These are phyloP conservation scores for Clavelina lepadiformis DNA, from an alignment of 23 tunicate genomes.

Conservation along the genomic window DNA sequence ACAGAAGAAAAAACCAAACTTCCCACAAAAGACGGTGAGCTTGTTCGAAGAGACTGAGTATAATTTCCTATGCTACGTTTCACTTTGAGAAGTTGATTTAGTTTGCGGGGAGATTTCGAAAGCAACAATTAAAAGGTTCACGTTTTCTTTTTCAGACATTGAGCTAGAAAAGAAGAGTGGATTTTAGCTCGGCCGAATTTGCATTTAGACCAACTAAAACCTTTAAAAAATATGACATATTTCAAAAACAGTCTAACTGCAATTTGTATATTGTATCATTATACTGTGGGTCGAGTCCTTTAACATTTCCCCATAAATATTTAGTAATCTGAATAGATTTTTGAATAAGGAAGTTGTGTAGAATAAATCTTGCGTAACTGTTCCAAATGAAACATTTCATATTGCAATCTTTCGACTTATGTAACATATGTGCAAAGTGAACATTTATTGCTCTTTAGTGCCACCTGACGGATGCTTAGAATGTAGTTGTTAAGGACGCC, in stretches of 20 bases:
- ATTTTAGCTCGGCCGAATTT: background rate
- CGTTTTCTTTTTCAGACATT: constrained; percentile 10
- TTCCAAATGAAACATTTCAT: too few relatives aligned
- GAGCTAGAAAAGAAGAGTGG: constrained; percentile 6
- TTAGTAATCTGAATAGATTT: too few relatives aligned
- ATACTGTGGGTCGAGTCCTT: background rate
- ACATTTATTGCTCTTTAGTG: too few relatives aligned
- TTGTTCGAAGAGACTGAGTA: too few relatives aligned
- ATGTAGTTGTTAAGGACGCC: too few relatives aligned
- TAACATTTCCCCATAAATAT: too few relatives aligned
- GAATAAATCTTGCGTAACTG: too few relatives aligned
- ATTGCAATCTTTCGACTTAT: too few relatives aligned
- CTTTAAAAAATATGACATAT: background rate
- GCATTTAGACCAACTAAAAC: background rate
- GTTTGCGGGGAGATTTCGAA: background rate
- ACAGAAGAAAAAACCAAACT: background rate
- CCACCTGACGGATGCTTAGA: too few relatives aligned
- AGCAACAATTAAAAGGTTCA: background rate
- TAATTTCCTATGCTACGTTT: too few relatives aligned
- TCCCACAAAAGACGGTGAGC: background rate
- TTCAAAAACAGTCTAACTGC: background rate
- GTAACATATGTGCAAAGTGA: too few relatives aligned
- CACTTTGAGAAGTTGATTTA: background rate
- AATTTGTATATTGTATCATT: background rate
- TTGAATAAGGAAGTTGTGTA: too few relatives aligned